Evolutionary conservation across 2,888 invertebrate genomes (phyloP).

Genomic region (Cecidostiba fungosa): DNA sequence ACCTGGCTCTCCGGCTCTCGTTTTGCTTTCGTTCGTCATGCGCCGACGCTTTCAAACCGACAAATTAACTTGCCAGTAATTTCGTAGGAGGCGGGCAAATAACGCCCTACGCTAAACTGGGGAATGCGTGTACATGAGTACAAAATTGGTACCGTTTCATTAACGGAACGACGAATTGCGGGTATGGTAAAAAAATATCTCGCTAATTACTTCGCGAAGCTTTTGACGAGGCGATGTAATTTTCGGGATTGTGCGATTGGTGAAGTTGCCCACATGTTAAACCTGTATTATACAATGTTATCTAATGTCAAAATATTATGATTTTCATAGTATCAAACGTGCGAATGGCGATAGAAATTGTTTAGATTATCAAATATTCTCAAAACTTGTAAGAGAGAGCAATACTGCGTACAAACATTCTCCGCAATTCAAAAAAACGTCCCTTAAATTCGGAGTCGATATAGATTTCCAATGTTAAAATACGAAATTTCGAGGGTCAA

Average conservation of each 20-base stretch:
- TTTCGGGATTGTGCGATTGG: neutral
- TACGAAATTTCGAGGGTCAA: too few relatives aligned
- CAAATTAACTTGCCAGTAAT: constrained; percentile 36
- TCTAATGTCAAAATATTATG: too few relatives aligned
- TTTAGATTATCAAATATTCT: too few relatives aligned
- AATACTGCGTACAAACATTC: too few relatives aligned
- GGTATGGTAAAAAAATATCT: neutral
- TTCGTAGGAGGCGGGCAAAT: constrained; percentile 22
- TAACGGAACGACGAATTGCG: neutral
- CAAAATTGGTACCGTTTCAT: constrained; percentile 31
- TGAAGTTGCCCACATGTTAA: neutral
- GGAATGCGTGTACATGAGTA: constrained; percentile 11
- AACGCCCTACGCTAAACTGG: neutral
- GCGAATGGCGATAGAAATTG: too few relatives aligned
- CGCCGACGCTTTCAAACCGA: neutral
- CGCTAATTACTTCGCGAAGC: neutral
- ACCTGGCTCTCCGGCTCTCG: neutral
- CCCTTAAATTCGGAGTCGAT: too few relatives aligned
- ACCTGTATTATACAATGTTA: too few relatives aligned
- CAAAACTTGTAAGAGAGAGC: too few relatives aligned
- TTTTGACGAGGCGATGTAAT: neutral
- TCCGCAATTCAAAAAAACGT: too few relatives aligned
- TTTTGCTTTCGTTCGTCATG: neutral
- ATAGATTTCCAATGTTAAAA: too few relatives aligned
- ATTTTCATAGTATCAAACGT: too few relatives aligned